These are phyloP conservation scores for Erythrocercus mccallii DNA, from an alignment of 2,113 vertebrate species.

Conservation along the genomic window DNA sequence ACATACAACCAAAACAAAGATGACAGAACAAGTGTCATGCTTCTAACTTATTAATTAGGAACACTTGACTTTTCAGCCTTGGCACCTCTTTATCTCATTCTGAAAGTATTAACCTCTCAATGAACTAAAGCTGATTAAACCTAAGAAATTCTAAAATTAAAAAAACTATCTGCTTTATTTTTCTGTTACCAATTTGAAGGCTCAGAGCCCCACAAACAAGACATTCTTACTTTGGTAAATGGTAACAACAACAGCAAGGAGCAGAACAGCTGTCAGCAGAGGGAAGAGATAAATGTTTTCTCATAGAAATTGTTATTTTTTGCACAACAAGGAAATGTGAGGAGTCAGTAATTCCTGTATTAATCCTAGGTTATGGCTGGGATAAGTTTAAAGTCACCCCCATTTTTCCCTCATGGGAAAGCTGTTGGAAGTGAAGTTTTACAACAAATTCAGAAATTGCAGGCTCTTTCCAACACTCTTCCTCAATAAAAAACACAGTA, in stretches of 20 bases:
- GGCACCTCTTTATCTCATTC: background rate
- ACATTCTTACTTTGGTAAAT: background rate
- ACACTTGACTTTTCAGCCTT: background rate
- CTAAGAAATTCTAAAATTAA: background rate
- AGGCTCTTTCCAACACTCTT: background rate
- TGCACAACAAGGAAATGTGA: background rate
- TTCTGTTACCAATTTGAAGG: background rate
- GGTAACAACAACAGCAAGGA: background rate
- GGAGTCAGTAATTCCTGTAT: background rate
- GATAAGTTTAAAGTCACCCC: background rate
- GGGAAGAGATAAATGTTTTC: background rate
- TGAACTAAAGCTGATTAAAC: background rate
- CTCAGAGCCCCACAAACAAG: background rate
- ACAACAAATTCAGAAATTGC: rapidly evolving
- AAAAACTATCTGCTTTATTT: background rate
- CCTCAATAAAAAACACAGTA: background rate
- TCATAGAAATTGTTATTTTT: background rate
- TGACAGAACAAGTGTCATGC: background rate
- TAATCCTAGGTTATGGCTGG: background rate
- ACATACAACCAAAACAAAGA: background rate
- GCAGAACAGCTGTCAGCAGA: background rate
- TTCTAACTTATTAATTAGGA: background rate
- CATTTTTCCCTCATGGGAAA: background rate
- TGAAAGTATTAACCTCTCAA: background rate
- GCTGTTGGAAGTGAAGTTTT: background rate